These are phyloP conservation scores for Potorous gilbertii DNA, from an alignment of 2,797 vertebrate species.

Conservation along the genomic window DNA sequence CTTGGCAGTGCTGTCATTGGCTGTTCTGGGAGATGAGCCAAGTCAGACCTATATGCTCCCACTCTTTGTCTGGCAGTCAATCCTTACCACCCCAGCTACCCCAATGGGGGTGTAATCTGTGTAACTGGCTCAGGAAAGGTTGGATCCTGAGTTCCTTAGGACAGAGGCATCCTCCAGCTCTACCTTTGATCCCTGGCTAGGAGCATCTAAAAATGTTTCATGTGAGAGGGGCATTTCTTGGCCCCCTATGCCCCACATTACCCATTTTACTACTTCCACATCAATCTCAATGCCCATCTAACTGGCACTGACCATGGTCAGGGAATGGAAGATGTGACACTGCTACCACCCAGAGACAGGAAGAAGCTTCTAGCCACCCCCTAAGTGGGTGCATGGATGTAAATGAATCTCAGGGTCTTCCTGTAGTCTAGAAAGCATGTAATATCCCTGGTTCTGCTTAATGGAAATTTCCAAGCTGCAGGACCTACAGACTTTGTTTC, in stretches of 20 bases:
- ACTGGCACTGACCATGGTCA: neutral
- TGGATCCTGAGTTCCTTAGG: neutral
- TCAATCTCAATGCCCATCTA: neutral
- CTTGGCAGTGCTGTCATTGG: neutral
- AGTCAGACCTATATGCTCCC: slow-evolving; percentile 6
- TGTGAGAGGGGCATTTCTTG: neutral
- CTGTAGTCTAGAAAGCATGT: neutral
- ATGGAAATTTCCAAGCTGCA: neutral
- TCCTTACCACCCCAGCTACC: neutral
- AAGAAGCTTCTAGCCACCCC: neutral
- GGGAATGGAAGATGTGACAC: neutral
- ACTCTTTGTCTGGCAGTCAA: slow-evolving; percentile 1
- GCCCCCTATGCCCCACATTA: neutral
- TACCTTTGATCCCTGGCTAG: neutral
- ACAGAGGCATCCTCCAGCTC: neutral
- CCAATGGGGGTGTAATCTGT: neutral
- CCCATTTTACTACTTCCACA: neutral
- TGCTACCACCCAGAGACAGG: neutral
- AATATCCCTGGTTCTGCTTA: neutral
- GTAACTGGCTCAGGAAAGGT: neutral
- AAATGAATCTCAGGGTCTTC: neutral
- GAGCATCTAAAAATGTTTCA: neutral
- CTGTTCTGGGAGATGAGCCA: neutral
- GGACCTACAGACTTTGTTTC: neutral
- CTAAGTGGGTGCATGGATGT: neutral